A percentile compares a stretch with the other conserved stretches of the same genome.
Evolutionary conservation across 2,113 vertebrate genomes (phyloP).

Genomic region (Nanorana parkeri): DNA sequence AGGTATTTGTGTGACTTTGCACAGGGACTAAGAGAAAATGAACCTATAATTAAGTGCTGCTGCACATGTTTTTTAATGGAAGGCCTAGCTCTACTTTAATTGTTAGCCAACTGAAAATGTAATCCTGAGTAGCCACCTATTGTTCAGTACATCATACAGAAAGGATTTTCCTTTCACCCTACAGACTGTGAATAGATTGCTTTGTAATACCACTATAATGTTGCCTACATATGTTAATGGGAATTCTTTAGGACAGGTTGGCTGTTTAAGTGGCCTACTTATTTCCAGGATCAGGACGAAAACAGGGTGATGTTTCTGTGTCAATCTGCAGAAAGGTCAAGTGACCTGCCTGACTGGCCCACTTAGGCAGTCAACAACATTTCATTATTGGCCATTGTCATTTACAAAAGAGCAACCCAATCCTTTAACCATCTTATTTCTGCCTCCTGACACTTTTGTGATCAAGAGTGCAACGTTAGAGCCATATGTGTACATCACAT

Average conservation of each 20-base stretch:
- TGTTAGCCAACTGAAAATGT: too few species aligned
- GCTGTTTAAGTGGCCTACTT: too few species aligned
- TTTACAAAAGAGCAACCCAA: background rate
- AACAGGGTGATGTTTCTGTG: background rate
- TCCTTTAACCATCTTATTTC: slow-evolving; percentile 19
- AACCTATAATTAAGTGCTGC: too few species aligned
- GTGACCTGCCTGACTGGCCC: background rate
- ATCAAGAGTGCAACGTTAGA: slow-evolving; percentile 61
- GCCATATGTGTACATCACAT: slow-evolving; percentile 72
- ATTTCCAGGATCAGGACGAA: background rate
- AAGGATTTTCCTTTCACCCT: too few species aligned
- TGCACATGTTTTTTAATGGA: too few species aligned
- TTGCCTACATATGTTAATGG: background rate
- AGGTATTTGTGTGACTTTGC: too few species aligned
- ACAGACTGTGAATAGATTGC: too few species aligned
- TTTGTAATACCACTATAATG: background rate
- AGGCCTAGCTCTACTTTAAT: too few species aligned
- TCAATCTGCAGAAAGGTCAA: background rate
- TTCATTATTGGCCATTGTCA: slow-evolving; percentile 18
- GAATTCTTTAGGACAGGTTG: background rate
- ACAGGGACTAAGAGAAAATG: too few species aligned
- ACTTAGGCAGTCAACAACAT: slow-evolving; percentile 13
- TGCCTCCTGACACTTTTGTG: slow-evolving; percentile 38
- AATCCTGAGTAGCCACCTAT: too few species aligned
- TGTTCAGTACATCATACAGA: too few species aligned